These are phyloP conservation scores for Nomada ruficornis DNA, from an alignment of 2,888 invertebrate genomes.

Conservation along the genomic window DNA sequence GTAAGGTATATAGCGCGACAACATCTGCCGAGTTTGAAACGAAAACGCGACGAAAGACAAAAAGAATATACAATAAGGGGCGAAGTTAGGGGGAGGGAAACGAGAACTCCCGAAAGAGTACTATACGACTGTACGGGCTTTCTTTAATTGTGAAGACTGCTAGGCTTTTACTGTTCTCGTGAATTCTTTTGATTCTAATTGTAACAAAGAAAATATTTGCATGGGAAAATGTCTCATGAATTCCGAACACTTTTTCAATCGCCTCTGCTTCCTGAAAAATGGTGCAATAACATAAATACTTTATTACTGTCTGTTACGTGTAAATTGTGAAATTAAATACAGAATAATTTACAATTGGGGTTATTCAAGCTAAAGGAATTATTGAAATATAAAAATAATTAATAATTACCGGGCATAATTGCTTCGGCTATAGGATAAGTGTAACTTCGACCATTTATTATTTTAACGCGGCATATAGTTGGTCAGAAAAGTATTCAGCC, in stretches of 20 bases:
- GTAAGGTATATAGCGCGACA: slow-evolving; percentile 17
- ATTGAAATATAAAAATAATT: too few species aligned
- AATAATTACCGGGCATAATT: too few species aligned
- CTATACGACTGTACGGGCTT: slow-evolving; percentile 14
- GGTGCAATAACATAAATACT: too few species aligned
- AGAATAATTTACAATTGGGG: too few species aligned
- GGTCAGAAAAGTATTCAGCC: neutral
- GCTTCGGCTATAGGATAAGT: too few species aligned
- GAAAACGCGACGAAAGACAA: slow-evolving; percentile 19
- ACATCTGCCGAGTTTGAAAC: slow-evolving; percentile 30
- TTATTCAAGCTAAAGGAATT: too few species aligned
- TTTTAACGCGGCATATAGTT: neutral
- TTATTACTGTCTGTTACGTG: too few species aligned
- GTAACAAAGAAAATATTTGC: neutral
- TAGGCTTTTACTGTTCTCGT: neutral
- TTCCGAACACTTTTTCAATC: too few species aligned
- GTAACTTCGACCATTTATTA: too few species aligned
- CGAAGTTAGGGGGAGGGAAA: slow-evolving; percentile 5
- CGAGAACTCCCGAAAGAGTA: slow-evolving; percentile 21
- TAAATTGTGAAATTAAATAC: too few species aligned
- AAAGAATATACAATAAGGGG: neutral
- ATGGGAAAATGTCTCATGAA: neutral
- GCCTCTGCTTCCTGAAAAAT: too few species aligned
- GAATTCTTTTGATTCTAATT: neutral
- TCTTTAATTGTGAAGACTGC: slow-evolving; percentile 13